phyloP scores from a whole-genome alignment of 2,797 vertebrate species.

The Argyrosomus regius region DNA sequence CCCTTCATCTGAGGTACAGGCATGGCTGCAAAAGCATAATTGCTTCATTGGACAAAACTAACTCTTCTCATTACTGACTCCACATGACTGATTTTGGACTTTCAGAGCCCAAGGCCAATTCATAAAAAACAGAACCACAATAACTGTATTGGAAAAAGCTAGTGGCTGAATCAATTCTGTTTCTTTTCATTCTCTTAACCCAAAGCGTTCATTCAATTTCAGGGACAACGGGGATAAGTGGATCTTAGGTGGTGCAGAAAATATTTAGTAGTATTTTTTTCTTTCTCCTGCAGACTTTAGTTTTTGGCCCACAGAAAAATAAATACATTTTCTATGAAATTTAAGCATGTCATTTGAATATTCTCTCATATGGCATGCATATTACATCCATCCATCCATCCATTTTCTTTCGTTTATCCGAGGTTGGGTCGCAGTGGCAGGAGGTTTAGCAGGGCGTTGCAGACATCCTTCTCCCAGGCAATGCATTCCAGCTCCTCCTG shows the following conservation, averaged over 20 bases:
- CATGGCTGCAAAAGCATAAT: slow-evolving; percentile 39
- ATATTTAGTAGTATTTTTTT: slow-evolving; percentile 31
- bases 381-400: too few relatives aligned
- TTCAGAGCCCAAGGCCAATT: slow-evolving; percentile 51
- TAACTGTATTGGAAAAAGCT: slow-evolving; percentile 49
- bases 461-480: too few relatives aligned
- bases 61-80: slow-evolving; percentile 54
- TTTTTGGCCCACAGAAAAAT: slow-evolving; percentile 10
- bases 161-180: slow-evolving; percentile 56
- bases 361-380: background rate
- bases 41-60: slow-evolving; percentile 54
- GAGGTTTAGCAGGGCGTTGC: too few relatives aligned
- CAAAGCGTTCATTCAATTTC: slow-evolving; percentile 52
- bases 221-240: slow-evolving; percentile 57
- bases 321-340: slow-evolving; percentile 11
- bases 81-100: slow-evolving; percentile 57
- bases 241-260: slow-evolving; percentile 45
- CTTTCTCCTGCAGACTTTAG: background rate
- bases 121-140: slow-evolving; percentile 47
- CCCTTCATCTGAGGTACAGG: slow-evolving; percentile 19
- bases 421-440: too few relatives aligned
- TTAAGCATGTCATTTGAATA: slow-evolving; percentile 14
- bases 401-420: too few relatives aligned
- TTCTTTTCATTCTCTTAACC: slow-evolving; percentile 48
- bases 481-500: too few relatives aligned